Conservation (phyloP, 2,113 vertebrate species). For the Microtus pennsylvanicus region DNA sequence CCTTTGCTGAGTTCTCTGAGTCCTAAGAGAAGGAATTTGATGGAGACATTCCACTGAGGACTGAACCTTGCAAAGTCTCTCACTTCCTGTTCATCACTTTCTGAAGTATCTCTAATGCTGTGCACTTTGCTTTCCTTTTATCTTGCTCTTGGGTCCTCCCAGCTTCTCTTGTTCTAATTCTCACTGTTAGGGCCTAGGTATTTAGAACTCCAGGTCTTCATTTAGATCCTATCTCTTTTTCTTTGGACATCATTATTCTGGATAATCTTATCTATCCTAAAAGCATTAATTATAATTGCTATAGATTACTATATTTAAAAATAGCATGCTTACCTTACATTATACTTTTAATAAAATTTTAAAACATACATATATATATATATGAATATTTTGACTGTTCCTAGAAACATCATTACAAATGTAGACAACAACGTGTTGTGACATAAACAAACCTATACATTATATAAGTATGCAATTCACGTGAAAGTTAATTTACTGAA, state of each 20-base stretch:
- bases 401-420: not conserved
- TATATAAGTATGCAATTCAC: not conserved
- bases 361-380: not conserved
- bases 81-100: not conserved
- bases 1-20: not conserved
- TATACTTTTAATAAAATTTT: not conserved
- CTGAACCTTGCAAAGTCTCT: not conserved
- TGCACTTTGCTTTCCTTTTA: not conserved
- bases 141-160: not conserved
- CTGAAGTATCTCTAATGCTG: not conserved
- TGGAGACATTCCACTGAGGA: not conserved
- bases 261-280: not conserved
- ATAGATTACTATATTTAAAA: not conserved
- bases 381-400: not conserved
- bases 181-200: not conserved
- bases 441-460: not conserved
- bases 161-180: not conserved
- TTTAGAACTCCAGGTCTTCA: not conserved
- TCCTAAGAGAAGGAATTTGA: not conserved
- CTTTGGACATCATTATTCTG: slow-evolving; percentile 6
- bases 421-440: not conserved
- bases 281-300: not conserved
- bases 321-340: not conserved
- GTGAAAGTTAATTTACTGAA: not conserved
- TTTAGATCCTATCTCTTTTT: not conserved